Evolutionary conservation across 2,797 vertebrate genomes (phyloP), one percentile per base, ranked within the genome.

Genomic region (Hyperoplus lanceolatus): DNA sequence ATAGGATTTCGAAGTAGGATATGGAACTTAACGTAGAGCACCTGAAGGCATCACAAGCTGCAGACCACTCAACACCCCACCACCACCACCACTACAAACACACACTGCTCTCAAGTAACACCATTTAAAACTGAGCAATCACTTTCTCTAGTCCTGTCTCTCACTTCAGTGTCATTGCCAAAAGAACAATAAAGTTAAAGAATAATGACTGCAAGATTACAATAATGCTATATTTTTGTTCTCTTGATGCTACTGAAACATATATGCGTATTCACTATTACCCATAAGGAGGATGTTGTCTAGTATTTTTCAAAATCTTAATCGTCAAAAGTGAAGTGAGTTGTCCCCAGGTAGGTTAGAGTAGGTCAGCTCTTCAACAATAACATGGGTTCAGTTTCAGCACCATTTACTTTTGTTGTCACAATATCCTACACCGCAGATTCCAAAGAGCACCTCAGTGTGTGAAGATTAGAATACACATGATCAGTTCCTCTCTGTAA

Each of bases 391-490:
- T 86, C 59, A 75, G 43, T 82, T 87, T 87, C 61, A 89, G 80
- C 82, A 62, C 65, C 69, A 76, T 85, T 88, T 76, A 77, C 13
- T 65, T 82, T 48, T 84, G 68, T 88, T 90, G 78, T 87, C 80
- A 81, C 72, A 86, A 89, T 87, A 88, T 76, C 74, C 60, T 42
- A 41, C 59, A 38, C 53, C n/a, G 39, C 57, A 70, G 15, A 84
- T 49, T 59, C 58, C 7, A 65, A 66, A 85, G 41, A 62, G 70
- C 79, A 60, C n/a, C 3, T 55, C 42, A 11, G 65, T 16, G 3
- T 38, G 16, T 3, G 21, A 45, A 64, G 39, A 72, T 57, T 43
- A 56, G 39, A 72, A 60, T 43, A 56, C 81, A 78, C 60, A 50
- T 0, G n/a, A 43, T 49, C 53, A 42, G 6, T 56, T 78, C 21